Evolutionary conservation across 1,140 invertebrate genomes (phyloP), one percentile per base, ranked within the genome.

Genomic region (Trinorchestia longiramus): DNA sequence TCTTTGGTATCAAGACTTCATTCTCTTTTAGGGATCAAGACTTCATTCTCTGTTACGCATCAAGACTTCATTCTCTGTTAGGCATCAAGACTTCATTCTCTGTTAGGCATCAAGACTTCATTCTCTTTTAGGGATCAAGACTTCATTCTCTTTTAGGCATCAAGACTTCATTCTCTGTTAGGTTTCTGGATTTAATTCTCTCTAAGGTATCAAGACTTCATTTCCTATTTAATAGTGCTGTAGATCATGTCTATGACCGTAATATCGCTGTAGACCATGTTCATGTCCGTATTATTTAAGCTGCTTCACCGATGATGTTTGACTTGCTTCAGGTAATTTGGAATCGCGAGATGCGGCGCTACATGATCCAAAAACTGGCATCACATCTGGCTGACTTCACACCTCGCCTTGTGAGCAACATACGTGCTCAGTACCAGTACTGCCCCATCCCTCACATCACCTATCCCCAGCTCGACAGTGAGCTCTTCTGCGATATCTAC

Each of bases 401-500:
- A 57, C 99, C 99, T 6, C 98, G 99, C 41, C 97, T 99, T 43
- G 98, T 98, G 97, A 99, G 99, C 96, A 99, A 99, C 97, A 99
- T 99, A 0, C 98, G 99, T 97, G 99, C 99, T 0, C 97, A 99
- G 90, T 99, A 99, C 97, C 99, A 99, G 95, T 99, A 99, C 97
- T 99, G 99, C 97, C 98, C 99, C 41, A 99, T 99, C 97, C 99
- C 99, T 87, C 98, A 98, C 28, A 98, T 99, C 47, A 98, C 98
- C 96, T 99, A 99, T 98, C 99, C 99, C 42, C 99, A 99, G 97
- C 97, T 99, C 96, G 98, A 99, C 97, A 98, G 98, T 97, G 99
- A 99, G 98, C 98, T 99, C 36, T 99, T 99, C 98, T 99, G 99
- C 97, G 99, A 99, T 97, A 99, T 99, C 97, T 99, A 99, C 97